These are phyloP conservation scores for Drosophila seclusa DNA, from an alignment of 2,888 invertebrate genomes.

Conservation along the genomic window DNA sequence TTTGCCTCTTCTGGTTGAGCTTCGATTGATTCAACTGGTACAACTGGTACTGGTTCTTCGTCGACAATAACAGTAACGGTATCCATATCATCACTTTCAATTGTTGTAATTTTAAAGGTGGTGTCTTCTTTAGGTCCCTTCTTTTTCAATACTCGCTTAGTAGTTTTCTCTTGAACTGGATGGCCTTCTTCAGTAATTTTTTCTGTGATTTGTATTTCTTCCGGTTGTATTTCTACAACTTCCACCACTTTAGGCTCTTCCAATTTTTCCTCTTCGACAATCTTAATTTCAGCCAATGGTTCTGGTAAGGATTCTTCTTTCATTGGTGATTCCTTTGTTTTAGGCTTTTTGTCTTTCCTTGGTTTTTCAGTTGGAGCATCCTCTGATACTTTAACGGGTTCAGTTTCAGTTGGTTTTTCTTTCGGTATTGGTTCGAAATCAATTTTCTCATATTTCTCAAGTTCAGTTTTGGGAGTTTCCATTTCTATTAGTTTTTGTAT, in stretches of 20 bases:
- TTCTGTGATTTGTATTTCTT: constrained; percentile 73
- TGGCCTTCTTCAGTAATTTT: constrained; percentile 73
- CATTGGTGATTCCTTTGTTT: constrained; percentile 53
- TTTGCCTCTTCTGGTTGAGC: constrained; percentile 68
- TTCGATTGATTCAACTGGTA: constrained; percentile 40
- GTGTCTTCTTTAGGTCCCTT: constrained; percentile 75
- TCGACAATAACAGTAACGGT: constrained; percentile 77
- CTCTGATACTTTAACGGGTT: constrained; percentile 62
- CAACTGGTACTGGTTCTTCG: constrained; percentile 66
- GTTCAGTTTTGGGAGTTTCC: constrained; percentile 80
- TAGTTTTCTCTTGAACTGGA: constrained; percentile 79
- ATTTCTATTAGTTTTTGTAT: constrained; percentile 79
- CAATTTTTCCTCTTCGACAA: constrained; percentile 61
- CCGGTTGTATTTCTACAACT: constrained; percentile 74
- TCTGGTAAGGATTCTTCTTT: constrained; percentile 47
- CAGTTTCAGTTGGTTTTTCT: constrained; percentile 56
- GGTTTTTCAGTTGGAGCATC: constrained; percentile 74
- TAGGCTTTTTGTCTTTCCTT: constrained; percentile 76
- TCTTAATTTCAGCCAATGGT: constrained; percentile 53
- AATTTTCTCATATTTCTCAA: constrained; percentile 84
- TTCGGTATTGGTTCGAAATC: constrained; percentile 78
- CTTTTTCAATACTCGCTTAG: constrained; percentile 79
- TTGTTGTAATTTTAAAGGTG: constrained; percentile 78
- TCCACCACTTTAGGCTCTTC: constrained; percentile 60
- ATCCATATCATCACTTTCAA: constrained; percentile 79